A percentile compares a stretch with the other conserved stretches of the same genome.
These are phyloP conservation scores for Perithous albicinctus DNA, from an alignment of 2,888 invertebrate genomes.

Conservation along the genomic window DNA sequence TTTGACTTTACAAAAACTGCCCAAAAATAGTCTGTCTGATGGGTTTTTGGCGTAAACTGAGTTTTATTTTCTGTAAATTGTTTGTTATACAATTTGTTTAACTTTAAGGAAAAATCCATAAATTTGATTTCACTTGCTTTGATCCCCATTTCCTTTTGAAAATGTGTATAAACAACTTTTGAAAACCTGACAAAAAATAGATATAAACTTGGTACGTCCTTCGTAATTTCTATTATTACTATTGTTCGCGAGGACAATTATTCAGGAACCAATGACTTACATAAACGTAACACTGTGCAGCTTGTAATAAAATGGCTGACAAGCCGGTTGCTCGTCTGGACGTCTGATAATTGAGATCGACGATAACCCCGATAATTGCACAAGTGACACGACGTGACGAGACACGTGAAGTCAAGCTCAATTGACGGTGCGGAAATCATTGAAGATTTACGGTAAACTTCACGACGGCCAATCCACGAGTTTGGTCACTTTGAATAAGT, in stretches of 20 bases:
- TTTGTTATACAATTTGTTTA: no score
- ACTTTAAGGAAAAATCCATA: no score
- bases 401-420: slow-evolving; percentile 49
- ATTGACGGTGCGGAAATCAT: slow-evolving; percentile 66
- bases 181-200: background rate
- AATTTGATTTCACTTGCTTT: no score
- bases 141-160: no score
- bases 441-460: slow-evolving; percentile 65
- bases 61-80: no score
- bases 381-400: slow-evolving; percentile 58
- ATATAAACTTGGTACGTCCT: background rate
- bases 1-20: no score
- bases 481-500: slow-evolving; percentile 35
- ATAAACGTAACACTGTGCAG: slow-evolving; percentile 13
- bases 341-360: slow-evolving; percentile 63
- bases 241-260: background rate
- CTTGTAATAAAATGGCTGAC: slow-evolving; percentile 18
- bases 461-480: slow-evolving; percentile 41
- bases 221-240: slow-evolving; percentile 12
- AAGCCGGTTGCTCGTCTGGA: slow-evolving; percentile 14
- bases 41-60: no score
- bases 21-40: no score
- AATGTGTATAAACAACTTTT: no score
- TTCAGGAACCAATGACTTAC: slow-evolving; percentile 29
- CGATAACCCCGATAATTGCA: slow-evolving; percentile 65